Evolutionary conservation across 2,888 invertebrate genomes (phyloP).

Genomic region (Limnephilus rhombicus): DNA sequence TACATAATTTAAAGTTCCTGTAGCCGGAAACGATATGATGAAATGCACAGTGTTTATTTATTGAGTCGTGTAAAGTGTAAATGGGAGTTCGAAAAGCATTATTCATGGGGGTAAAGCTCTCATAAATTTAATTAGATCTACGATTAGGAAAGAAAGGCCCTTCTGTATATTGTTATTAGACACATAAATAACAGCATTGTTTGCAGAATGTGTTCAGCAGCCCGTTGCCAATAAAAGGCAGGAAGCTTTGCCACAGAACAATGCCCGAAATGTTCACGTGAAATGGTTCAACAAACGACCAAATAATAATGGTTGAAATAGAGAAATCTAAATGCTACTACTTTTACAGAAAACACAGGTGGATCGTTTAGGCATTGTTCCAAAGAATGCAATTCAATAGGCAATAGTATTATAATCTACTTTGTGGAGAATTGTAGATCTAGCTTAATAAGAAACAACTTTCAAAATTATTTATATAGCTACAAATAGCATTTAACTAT

Average conservation of each 20-base stretch:
- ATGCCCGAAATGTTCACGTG: conserved; percentile 33
- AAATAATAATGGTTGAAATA: not conserved
- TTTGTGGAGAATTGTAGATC: not conserved
- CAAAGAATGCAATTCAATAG: not conserved
- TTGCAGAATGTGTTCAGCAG: conserved; percentile 56
- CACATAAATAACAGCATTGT: conserved; percentile 36
- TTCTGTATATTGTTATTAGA: not conserved
- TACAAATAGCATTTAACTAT: not conserved
- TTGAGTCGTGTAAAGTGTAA: conserved; percentile 45
- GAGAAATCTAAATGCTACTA: not conserved
- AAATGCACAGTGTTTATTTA: conserved; percentile 43
- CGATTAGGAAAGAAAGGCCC: conserved; percentile 21
- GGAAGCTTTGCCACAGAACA: conserved; percentile 57
- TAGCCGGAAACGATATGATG: conserved; percentile 40
- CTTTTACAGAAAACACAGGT: not conserved
- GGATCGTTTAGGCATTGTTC: not conserved
- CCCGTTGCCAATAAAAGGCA: conserved; percentile 58
- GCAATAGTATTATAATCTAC: not conserved
- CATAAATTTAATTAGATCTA: conserved; percentile 31
- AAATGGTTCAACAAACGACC: conserved; percentile 1
- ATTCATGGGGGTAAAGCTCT: not conserved
- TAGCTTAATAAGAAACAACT: not conserved
- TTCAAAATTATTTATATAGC: not conserved
- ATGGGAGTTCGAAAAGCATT: not conserved
- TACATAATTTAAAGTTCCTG: conserved; percentile 6